Conservation (phyloP, 2,113 vertebrate genomes). For the Lipophrys pholis region DNA sequence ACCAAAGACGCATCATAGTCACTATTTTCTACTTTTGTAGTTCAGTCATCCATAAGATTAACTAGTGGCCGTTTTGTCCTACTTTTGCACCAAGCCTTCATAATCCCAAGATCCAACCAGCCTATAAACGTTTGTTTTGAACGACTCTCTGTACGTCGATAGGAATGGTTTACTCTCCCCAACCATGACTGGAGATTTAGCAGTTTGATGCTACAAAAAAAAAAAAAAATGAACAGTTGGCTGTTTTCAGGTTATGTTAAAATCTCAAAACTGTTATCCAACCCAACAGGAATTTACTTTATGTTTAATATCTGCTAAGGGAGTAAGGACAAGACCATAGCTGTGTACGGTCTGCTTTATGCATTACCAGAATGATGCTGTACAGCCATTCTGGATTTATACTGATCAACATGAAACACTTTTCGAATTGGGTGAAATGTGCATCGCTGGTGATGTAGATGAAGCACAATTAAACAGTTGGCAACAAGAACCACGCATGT, state of each 20-base stretch:
- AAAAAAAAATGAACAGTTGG: too few relatives aligned
- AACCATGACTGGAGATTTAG: conserved; percentile 16
- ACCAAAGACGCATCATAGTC: conserved; percentile 77
- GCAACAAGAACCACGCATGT: conserved; percentile 81
- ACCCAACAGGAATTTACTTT: conserved; percentile 70
- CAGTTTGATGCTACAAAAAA: too few relatives aligned
- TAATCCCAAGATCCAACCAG: conserved; percentile 75
- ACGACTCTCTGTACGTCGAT: conserved; percentile 8
- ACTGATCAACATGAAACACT: conserved; percentile 43
- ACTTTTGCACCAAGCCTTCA: conserved; percentile 53
- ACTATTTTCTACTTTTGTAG: conserved; percentile 70
- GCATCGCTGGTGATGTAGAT: conserved; percentile 72
- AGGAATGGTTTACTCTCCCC: conserved; percentile 42
- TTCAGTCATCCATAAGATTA: conserved; percentile 66
- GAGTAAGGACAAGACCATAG: conserved; percentile 80
- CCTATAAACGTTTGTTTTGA: conserved; percentile 17
- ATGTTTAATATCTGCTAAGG: conserved; percentile 74
- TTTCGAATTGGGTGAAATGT: conserved; percentile 75
- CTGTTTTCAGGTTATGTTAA: conserved; percentile 17
- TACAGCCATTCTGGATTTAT: conserved; percentile 30
- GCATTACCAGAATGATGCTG: conserved; percentile 70
- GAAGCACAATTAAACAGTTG: conserved; percentile 84
- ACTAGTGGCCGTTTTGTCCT: conserved; percentile 50
- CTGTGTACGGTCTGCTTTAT: conserved; percentile 84
- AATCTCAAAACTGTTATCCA: conserved; percentile 75